Base-by-base conservation (phyloP, 1,140 invertebrate genomes). In the Lucilia cuprina region DNA sequence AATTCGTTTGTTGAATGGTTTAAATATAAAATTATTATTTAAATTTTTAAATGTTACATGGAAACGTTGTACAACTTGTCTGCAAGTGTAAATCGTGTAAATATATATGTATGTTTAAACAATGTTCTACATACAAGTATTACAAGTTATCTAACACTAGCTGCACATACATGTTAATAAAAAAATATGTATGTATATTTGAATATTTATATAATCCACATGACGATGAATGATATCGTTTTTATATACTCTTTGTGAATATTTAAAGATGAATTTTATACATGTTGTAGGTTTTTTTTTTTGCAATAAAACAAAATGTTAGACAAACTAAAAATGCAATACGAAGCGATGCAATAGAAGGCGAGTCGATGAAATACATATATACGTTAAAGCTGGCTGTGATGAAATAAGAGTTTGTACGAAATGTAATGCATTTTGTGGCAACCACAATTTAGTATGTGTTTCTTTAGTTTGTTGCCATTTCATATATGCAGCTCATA, bases 211-310 rank as follows among this genome's bases (percentile, higher is more conserved):
- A 10, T 70, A 70, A 70, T 70, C 19, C 65, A 70, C 65, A 70
- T 70, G 19, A 70, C 65, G 65, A 70, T 70, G 65, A 70, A 70
- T 70, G 65, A 70, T 70, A 70, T 70, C 65, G 65, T 70, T 70
- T 70, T 70, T 70, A 70, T 70, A 70, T n/a, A 60, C 55, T n/a
- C 55, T 60, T 60, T 60, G 55, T 60, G 55, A 60, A 60, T 60
- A 60, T 70, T 19, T 21, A 21, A 70, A 70, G 65, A 70, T 70
- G 19, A 19, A 70, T 21, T 41, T 55, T 55, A 70, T 21, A 70
- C 17, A 65, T 49, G 25, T 30, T 30, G 25, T 3, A 30, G 25
- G n/a, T n/a, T 30, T 30, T 30, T 41, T 60, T 60, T 14, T 60
- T 14, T 60, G 14, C 13, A n/a, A 60, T 0, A 17, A 60, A 7